Percentiles rank a stretch among this genome's conserved stretches.
Conservation (phyloP, 2,888 invertebrate genomes). For the Noctua pronuba region DNA sequence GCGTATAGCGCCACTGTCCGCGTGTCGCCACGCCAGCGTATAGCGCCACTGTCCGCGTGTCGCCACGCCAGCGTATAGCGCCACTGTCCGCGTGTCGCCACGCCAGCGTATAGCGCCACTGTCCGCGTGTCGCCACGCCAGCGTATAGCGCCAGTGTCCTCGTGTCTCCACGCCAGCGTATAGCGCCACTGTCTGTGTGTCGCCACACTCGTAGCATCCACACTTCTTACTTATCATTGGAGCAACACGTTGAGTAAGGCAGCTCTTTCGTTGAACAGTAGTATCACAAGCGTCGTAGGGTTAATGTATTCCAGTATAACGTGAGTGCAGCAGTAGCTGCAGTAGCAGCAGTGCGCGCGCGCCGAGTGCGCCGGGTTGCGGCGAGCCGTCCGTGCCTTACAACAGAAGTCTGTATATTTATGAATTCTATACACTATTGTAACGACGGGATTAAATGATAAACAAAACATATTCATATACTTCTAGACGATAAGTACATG, state of each 20-base stretch:
- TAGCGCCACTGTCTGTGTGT: too few relatives aligned
- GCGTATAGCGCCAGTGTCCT: too few relatives aligned
- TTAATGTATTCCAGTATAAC: conserved; percentile 21
- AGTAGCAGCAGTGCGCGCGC: conserved; percentile 24
- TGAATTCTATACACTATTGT: conserved; percentile 66
- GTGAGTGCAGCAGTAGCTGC: conserved; percentile 20
- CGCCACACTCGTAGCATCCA: background rate
- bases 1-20: too few relatives aligned
- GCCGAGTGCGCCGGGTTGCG: conserved; percentile 68
- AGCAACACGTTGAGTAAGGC: conserved; percentile 38
- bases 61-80: too few relatives aligned
- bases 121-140: too few relatives aligned
- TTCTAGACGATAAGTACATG: conserved; percentile 63
- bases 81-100: too few relatives aligned
- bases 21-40: too few relatives aligned
- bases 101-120: too few relatives aligned
- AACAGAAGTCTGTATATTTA: conserved; percentile 80
- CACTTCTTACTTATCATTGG: conserved; percentile 6
- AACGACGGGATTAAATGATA: conserved; percentile 41
- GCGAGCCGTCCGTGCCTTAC: conserved; percentile 82
- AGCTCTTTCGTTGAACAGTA: conserved; percentile 43
- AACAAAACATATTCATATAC: conserved; percentile 49
- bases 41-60: too few relatives aligned
- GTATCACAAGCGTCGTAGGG: conserved; percentile 9
- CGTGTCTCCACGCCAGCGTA: too few relatives aligned